These are phyloP conservation scores for Mactra quadrangularis DNA, from an alignment of 1,140 invertebrate genomes.

Conservation along the genomic window DNA sequence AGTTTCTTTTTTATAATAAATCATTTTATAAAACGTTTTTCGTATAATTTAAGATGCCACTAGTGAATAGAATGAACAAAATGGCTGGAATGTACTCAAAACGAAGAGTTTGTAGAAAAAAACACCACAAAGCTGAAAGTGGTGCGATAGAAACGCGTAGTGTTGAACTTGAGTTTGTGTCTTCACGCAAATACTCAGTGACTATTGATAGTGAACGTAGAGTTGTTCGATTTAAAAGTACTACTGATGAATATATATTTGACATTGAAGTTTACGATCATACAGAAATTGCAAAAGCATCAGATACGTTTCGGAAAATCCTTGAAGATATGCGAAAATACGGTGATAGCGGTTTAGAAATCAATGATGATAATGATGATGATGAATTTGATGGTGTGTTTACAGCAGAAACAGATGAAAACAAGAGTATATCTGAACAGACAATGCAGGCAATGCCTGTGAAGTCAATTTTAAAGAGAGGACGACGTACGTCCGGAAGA, in stretches of 20 bases:
- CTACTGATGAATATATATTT: constrained; percentile 3
- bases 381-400: constrained; percentile 28
- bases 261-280: neutral
- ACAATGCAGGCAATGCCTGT: neutral
- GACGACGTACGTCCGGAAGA: neutral
- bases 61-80: no score
- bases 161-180: no score
- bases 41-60: no score
- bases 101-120: no score
- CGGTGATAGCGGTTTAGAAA: neutral
- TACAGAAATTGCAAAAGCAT: neutral
- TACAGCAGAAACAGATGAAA: neutral
- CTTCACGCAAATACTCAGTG: no score
- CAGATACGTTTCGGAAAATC: neutral
- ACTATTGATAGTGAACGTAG: no score
- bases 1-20: no score
- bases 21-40: no score
- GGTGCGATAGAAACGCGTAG: no score
- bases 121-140: no score
- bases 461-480: constrained; percentile 13
- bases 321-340: constrained; percentile 15
- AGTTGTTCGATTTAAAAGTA: constrained; percentile 6
- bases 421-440: neutral
- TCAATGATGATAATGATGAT: neutral
- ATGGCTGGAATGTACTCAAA: no score